These are phyloP conservation scores for Hemicordylus capensis DNA, from an alignment of 2,113 vertebrate species.

Conservation along the genomic window DNA sequence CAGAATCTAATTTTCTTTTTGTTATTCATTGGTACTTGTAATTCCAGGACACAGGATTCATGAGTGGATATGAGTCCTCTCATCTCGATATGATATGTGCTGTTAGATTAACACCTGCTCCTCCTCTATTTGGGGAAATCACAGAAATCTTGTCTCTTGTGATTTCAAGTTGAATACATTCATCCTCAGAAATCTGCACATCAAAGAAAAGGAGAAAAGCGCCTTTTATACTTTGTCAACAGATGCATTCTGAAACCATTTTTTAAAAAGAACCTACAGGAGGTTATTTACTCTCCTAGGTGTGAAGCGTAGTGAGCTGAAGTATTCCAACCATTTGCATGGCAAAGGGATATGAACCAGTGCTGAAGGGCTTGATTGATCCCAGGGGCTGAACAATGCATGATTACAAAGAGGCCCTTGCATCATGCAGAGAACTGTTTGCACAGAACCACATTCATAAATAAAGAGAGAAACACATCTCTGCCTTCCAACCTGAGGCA, in stretches of 20 bases:
- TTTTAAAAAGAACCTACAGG: neutral
- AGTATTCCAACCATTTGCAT: neutral
- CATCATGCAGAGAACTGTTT: accelerated
- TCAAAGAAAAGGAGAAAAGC: slow-evolving; percentile 15
- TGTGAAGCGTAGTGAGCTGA: neutral
- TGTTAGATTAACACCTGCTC: slow-evolving; percentile 31
- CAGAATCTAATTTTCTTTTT: slow-evolving; percentile 6
- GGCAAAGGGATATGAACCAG: accelerated
- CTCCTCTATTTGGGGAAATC: slow-evolving; percentile 46
- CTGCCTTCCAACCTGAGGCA: accelerated
- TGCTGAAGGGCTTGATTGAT: accelerated
- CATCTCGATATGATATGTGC: neutral
- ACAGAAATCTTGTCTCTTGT: neutral
- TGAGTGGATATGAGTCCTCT: slow-evolving; percentile 5
- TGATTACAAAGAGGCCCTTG: neutral
- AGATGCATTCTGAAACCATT: slow-evolving; percentile 4
- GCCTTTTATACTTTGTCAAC: neutral
- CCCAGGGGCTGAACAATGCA: accelerated
- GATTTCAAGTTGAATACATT: slow-evolving; percentile 1
- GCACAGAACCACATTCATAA: accelerated
- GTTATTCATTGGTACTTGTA: neutral
- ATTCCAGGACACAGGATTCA: neutral
- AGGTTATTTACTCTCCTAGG: neutral
- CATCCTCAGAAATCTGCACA: slow-evolving; percentile 25
- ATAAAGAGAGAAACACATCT: too few species aligned